Conservation (phyloP, 2,113 vertebrate genomes). For the Telmatochromis sp. region DNA sequence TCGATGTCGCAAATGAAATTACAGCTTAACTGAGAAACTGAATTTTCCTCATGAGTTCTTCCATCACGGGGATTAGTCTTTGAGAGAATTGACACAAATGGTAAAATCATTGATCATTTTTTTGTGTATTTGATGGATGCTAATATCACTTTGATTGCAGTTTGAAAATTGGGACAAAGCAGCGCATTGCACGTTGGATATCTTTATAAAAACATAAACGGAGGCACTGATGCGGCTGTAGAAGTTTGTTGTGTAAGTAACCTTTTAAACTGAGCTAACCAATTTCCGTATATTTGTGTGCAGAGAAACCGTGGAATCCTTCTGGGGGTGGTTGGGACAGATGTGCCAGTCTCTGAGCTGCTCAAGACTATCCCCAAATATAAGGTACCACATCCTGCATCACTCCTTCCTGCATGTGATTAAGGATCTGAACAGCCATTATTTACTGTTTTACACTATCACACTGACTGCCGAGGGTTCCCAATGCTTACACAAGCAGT, state of each 20-base stretch:
- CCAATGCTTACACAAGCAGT: neutral
- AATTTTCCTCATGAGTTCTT: neutral
- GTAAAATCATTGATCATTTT: neutral
- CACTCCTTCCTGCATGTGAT: neutral
- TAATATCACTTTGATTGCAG: slow-evolving; percentile 22
- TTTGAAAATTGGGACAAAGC: neutral
- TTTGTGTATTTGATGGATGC: neutral
- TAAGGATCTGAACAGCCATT: neutral
- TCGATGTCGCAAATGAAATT: neutral
- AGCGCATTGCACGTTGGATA: neutral
- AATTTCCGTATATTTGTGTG: neutral
- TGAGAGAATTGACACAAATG: neutral
- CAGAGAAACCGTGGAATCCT: slow-evolving; percentile 93
- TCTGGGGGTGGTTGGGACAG: slow-evolving; percentile 94
- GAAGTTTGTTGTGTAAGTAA: neutral
- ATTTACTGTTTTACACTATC: neutral
- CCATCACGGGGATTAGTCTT: neutral
- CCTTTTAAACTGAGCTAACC: neutral
- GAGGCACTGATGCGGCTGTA: neutral
- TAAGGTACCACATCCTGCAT: slow-evolving; percentile 78
- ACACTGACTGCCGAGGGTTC: neutral
- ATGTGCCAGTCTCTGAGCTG: slow-evolving; percentile 95
- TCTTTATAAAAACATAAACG: neutral
- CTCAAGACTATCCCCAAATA: slow-evolving; percentile 96
- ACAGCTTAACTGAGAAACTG: neutral